Base-by-base conservation (phyloP, 2,888 invertebrate genomes). In the Tuta absoluta region DNA sequence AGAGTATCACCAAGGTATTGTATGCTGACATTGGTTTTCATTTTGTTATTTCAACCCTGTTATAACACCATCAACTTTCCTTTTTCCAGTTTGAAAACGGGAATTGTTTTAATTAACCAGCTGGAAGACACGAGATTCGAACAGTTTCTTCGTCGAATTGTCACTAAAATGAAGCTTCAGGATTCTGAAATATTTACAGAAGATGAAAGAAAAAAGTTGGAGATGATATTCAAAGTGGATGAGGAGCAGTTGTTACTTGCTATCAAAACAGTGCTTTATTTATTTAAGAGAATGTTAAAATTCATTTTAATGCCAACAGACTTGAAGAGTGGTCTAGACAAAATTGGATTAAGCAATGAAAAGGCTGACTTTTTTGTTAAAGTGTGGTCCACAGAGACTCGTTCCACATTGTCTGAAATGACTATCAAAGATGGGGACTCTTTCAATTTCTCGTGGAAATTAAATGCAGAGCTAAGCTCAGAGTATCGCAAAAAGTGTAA, bases 381-480 rank as follows among this genome's bases (percentile, higher is more conserved):
- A 73, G 73, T 87, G 19, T 91, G 90, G 91, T 89, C 90, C 19
- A 68, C 75, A 17, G 90, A 90, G 76, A 87, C 86, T 51, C 85
- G 77, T 69, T 67, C 73, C n/a, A 82, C 82, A 63, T 76, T 91
- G 24, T 76, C 84, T 76, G 83, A 88, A 53, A 69, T 91, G 48
- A 72, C 73, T 53, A 75, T 79, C 53, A 77, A 80, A 62, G 70
- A 71, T 62, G 75, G 73, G 64, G 77, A 82, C 48, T 66, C 71
- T 12, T 67, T 86, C 24, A 75, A 81, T 66, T 82, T 90, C 69
- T 75, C 84, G 45, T 91, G 87, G 86, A 85, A 84, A 69, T 71
- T 91, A 64, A 89, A 88, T 80, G 86, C 89, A 60, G 91, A 91
- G 71, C 73, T 91, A 57, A 89, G 91, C 77, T 91, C 91, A 45